Conservation (phyloP, 2,113 vertebrate genomes). For the Mystacornis crossleyi region DNA sequence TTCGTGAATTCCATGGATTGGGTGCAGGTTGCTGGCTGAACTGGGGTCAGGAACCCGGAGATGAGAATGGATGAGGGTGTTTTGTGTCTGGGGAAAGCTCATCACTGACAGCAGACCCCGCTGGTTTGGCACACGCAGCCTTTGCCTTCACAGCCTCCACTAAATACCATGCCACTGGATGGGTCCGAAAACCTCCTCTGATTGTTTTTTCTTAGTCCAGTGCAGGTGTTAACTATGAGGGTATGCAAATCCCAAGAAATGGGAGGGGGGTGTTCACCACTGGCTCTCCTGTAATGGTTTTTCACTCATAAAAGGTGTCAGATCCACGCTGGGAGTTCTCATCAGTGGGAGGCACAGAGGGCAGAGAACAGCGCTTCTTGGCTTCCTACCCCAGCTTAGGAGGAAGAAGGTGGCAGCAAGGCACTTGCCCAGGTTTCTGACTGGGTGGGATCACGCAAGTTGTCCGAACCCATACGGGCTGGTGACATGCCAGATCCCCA, state of each 20-base stretch:
- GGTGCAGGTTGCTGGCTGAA: neutral
- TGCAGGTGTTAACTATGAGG: neutral
- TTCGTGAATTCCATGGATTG: neutral
- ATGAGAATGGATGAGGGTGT: neutral
- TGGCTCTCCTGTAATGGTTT: neutral
- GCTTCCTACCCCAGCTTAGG: neutral
- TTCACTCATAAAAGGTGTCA: neutral
- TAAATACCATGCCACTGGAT: neutral
- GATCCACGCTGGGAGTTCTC: neutral
- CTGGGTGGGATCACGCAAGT: neutral
- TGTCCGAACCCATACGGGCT: neutral
- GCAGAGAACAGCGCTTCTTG: neutral
- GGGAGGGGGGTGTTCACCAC: neutral
- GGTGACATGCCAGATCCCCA: neutral
- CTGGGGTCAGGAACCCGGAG: neutral
- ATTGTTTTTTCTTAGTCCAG: neutral
- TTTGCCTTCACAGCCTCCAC: neutral
- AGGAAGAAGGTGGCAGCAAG: neutral
- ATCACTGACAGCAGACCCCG: neutral
- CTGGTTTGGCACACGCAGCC: neutral
- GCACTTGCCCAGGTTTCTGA: neutral
- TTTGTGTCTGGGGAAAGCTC: neutral
- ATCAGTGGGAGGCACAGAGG: neutral
- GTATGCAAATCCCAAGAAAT: neutral
- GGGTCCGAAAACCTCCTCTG: neutral